Percentiles rank a stretch among this genome's conserved stretches.
Conservation (phyloP, 2,888 invertebrate species). For the Diloba caeruleocephala region DNA sequence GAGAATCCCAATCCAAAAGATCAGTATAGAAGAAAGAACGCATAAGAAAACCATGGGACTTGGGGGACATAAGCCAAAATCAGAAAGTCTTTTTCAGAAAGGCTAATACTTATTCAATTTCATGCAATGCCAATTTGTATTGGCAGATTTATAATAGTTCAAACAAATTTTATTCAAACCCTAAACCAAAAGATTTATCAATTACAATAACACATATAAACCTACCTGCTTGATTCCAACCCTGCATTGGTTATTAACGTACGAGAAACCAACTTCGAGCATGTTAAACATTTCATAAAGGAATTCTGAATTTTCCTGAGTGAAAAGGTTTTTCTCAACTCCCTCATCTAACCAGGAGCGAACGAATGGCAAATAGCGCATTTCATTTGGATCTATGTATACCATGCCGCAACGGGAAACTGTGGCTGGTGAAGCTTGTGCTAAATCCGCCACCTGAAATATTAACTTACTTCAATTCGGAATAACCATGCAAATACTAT, state of each 20-base stretch:
- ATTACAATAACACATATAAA: neutral
- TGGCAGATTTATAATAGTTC: too few relatives aligned
- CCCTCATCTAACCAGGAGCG: constrained; percentile 92
- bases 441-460: constrained; percentile 92
- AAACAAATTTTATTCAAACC: too few relatives aligned
- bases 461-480: neutral
- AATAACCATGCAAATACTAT: neutral
- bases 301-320: constrained; percentile 90
- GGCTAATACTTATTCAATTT: too few relatives aligned
- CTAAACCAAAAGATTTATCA: too few relatives aligned
- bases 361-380: constrained; percentile 94
- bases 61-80: too few relatives aligned
- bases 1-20: too few relatives aligned
- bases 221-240: constrained; percentile 93
- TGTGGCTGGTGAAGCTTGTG: constrained; percentile 97
- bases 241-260: constrained; percentile 91
- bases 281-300: constrained; percentile 91
- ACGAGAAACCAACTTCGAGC: constrained; percentile 91
- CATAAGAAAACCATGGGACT: too few relatives aligned
- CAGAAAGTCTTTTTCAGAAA: too few relatives aligned
- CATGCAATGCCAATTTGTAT: too few relatives aligned
- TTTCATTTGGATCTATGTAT: constrained; percentile 95
- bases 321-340: constrained; percentile 81
- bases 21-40: too few relatives aligned
- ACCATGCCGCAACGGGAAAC: constrained; percentile 96